Conservation (phyloP, 1,140 invertebrate genomes). For the Contarinia nasturtii region DNA sequence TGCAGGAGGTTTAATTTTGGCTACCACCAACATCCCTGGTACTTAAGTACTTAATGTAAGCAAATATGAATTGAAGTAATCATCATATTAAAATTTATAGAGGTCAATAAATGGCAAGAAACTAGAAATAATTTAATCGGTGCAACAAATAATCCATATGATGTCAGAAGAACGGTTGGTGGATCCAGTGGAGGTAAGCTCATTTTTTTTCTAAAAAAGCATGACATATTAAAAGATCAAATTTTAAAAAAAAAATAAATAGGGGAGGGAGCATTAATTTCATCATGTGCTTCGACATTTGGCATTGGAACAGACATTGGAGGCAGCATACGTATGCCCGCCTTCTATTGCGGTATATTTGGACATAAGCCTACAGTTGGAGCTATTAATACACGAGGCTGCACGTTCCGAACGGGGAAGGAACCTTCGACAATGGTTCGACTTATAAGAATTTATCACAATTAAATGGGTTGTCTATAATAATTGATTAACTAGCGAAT, state of each 20-base stretch:
- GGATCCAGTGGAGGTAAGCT: conserved; percentile 73
- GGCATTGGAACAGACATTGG: conserved; percentile 84
- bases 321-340: conserved; percentile 85
- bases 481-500: too few species aligned
- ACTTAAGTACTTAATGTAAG: conserved; percentile 26
- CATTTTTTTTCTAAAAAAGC: too few species aligned
- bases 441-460: too few species aligned
- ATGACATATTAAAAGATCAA: too few species aligned
- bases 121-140: conserved; percentile 81
- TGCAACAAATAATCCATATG: conserved; percentile 82
- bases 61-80: conserved; percentile 1
- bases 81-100: too few species aligned
- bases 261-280: conserved; percentile 50
- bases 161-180: conserved; percentile 58
- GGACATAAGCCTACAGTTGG: conserved; percentile 74
- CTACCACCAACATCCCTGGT: conserved; percentile 87
- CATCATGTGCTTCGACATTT: conserved; percentile 62
- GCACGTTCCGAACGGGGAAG: conserved; percentile 35
- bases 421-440: conserved; percentile 40
- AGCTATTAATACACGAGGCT: conserved; percentile 31
- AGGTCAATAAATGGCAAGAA: conserved; percentile 56
- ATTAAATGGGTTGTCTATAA: too few species aligned
- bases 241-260: too few species aligned
- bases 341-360: conserved; percentile 87
- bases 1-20: conserved; percentile 74